Evolutionary conservation across 2,797 vertebrate genomes (phyloP).

Genomic region (Chaenodraco wilsoni): DNA sequence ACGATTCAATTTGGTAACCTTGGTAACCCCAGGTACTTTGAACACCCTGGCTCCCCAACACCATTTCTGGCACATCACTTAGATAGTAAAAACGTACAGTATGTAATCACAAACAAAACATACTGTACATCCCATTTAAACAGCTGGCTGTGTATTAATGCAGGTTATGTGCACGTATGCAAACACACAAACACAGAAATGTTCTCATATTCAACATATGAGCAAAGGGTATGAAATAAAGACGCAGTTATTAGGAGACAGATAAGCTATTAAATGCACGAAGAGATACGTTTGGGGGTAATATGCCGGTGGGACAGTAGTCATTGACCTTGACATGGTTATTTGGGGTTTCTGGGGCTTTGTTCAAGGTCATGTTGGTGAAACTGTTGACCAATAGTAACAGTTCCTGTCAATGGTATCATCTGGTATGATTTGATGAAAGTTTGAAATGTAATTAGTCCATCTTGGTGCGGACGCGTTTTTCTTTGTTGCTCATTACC

Average conservation of each 20-base stretch:
- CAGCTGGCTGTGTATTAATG: neutral
- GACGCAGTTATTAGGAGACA: neutral
- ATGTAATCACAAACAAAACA: neutral
- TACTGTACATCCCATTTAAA: neutral
- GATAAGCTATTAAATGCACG: neutral
- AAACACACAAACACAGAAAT: neutral
- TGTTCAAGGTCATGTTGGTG: neutral
- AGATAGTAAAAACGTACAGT: constrained; percentile 38
- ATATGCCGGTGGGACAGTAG: neutral
- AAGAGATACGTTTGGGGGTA: constrained; percentile 3
- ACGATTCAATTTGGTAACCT: constrained; percentile 97
- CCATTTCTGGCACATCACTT: constrained; percentile 73
- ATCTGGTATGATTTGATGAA: neutral
- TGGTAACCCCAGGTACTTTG: constrained; percentile 94
- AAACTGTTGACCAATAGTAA: constrained; percentile 12
- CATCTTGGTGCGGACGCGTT: neutral
- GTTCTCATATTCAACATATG: neutral
- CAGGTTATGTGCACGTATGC: neutral
- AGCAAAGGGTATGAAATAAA: neutral
- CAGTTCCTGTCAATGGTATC: neutral
- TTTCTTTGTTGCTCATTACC: neutral
- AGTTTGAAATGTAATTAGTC: neutral
- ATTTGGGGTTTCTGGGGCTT: neutral
- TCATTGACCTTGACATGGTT: constrained; percentile 6
- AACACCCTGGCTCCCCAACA: constrained; percentile 60